Evolutionary conservation across 2,797 vertebrate species (phyloP).

Genomic region (Myotis findleyi): DNA sequence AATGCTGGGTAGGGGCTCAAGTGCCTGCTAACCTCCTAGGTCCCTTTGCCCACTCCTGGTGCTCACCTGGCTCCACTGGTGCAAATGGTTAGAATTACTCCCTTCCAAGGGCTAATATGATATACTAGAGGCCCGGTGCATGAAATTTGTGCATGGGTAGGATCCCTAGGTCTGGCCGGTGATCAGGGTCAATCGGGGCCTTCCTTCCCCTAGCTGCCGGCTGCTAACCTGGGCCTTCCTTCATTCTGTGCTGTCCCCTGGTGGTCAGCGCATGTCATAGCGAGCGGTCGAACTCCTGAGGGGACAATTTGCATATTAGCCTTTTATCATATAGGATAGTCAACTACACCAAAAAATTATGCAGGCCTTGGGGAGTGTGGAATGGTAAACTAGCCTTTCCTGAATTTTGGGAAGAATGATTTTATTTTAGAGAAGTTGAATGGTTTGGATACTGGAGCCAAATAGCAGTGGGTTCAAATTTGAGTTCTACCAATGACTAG

Average conservation of each 20-base stretch:
- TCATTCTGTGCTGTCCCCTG: too few species aligned
- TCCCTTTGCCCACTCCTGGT: background rate
- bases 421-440: background rate
- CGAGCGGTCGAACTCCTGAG: too few species aligned
- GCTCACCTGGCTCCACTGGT: too few species aligned
- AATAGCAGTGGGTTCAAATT: background rate
- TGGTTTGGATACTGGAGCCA: background rate
- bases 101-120: background rate
- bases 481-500: background rate
- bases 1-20: background rate
- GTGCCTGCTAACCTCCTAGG: background rate
- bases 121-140: too few species aligned
- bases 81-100: accelerated
- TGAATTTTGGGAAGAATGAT: background rate
- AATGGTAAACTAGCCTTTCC: background rate
- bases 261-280: too few species aligned
- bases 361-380: background rate
- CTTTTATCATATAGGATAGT: background rate
- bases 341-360: background rate
- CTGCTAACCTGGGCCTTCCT: too few species aligned
- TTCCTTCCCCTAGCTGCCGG: too few species aligned
- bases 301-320: too few species aligned
- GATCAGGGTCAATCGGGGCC: too few species aligned
- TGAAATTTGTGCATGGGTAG: too few species aligned
- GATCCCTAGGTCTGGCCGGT: too few species aligned